These are phyloP conservation scores for Labeo calbasu DNA, from an alignment of 2,797 vertebrate species.

Conservation along the genomic window DNA sequence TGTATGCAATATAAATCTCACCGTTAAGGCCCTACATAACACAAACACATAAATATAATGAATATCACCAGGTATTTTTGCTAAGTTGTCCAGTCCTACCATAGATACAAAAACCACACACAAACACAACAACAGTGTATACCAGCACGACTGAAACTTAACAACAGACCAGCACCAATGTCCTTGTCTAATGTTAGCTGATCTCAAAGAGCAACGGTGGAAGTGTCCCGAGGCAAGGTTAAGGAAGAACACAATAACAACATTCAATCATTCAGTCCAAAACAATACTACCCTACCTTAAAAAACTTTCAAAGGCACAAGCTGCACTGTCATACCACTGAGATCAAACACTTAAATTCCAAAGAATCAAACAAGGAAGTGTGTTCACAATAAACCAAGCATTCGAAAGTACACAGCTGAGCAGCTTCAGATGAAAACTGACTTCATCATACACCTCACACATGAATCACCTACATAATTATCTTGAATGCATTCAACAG, in stretches of 20 bases:
- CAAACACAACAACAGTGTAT: not conserved
- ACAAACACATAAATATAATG: not conserved
- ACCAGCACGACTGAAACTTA: not conserved
- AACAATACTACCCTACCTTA: constrained; percentile 9
- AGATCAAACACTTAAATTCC: constrained; percentile 33
- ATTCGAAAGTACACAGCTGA: not conserved
- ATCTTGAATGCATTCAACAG: constrained; percentile 1
- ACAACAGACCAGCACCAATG: constrained; percentile 16
- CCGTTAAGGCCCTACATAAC: not conserved
- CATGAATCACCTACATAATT: constrained; percentile 20
- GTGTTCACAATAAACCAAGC: not conserved
- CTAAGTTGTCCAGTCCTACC: not conserved
- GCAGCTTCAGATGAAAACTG: not conserved
- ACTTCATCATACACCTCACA: not conserved
- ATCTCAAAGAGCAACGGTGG: constrained; percentile 3
- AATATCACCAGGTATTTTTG: not conserved
- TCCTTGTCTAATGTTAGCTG: not conserved
- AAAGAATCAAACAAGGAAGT: constrained; percentile 1
- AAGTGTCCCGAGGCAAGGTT: constrained; percentile 29
- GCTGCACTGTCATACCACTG: constrained; percentile 8
- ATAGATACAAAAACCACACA: not conserved
- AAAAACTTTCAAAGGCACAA: constrained; percentile 13
- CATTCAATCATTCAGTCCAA: constrained; percentile 28
- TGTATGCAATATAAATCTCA: not conserved
- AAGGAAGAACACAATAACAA: constrained; percentile 11